Conservation (phyloP, 2,888 invertebrate genomes). For the Dioctria linearis region DNA sequence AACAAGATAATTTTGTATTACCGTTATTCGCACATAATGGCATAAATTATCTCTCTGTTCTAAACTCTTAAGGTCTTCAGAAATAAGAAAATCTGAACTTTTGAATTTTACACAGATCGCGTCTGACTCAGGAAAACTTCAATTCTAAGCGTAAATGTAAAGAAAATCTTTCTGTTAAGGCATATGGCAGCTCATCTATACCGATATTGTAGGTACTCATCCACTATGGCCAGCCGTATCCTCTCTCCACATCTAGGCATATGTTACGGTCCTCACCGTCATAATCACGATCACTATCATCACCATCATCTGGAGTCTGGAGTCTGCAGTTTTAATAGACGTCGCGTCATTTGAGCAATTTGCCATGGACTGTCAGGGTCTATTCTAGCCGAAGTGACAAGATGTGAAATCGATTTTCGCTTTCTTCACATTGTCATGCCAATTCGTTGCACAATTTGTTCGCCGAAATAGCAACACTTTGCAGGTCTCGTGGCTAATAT, state of each 20-base stretch:
- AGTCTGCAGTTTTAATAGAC: constrained; percentile 27
- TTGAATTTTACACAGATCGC: neutral
- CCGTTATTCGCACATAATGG: constrained; percentile 29
- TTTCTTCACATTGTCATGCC: constrained; percentile 57
- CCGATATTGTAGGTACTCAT: too few species aligned
- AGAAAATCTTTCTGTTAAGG: neutral
- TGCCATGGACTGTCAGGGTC: constrained; percentile 47
- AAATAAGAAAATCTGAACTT: constrained; percentile 1
- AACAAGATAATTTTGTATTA: constrained; percentile 19
- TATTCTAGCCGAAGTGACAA: constrained; percentile 55
- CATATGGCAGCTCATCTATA: too few species aligned
- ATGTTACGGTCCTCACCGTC: constrained; percentile 29
- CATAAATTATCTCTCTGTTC: constrained; percentile 30
- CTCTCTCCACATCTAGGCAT: neutral
- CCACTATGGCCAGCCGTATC: neutral
- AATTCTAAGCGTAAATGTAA: neutral
- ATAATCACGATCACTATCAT: constrained; percentile 25
- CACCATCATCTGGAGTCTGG: constrained; percentile 10
- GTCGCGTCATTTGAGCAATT: constrained; percentile 47
- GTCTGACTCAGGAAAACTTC: neutral
- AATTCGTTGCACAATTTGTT: constrained; percentile 47
- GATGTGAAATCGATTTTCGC: constrained; percentile 58
- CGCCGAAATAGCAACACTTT: neutral
- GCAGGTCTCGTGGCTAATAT: neutral
- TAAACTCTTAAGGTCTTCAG: constrained; percentile 21